Base-by-base conservation (phyloP, 2,888 invertebrate species). In the Sarcophaga rosellei region DNA sequence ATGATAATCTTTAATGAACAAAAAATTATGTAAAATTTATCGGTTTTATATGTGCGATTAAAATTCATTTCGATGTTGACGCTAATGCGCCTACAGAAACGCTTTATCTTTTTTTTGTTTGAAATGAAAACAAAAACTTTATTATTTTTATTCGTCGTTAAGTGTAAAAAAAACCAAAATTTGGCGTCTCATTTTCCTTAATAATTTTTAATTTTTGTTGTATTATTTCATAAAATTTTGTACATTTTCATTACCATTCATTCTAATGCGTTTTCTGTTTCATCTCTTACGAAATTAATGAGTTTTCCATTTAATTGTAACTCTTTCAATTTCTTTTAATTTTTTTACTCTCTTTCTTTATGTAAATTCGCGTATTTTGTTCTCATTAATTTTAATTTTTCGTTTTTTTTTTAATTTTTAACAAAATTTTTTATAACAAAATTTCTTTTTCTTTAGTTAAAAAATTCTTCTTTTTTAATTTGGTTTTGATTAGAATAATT, bases 251-350 rank as follows among this genome's bases (percentile, higher is more conserved):
- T 79, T 79, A 21, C 44, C 76, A 86, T 82, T 75, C 81, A 80
- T 80, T 79, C 53, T 53, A 78, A 75, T 84, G 85, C 84, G 84
- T 87, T 85, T 76, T 85, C 80, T 81, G 81, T 87, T 85, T n/a
- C 69, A 83, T 53, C 53, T 15, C 17, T 53, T 15, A 17, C 4
- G 17, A 53, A 53, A 35, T 35, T 35, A 35, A 35, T 35, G 35
- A 35, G 35, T 35, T 35, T 35, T 35, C 35, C 80, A 74, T 81
- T 68, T 11, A n/a, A 87, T 70, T 61, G 72, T 77, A 75, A 70
- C 84, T 61, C 62, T 88, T 85, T 80, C 75, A 62, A 83, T 73
- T 74, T 82, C 86, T 63, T 75, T 61, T 68, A 63, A 62, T 10
- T 73, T 77, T 63, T 76, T 62, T 25, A 45, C 72, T 72, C 57